Evolutionary conservation across 2,797 vertebrate genomes (phyloP).

Genomic region (Phaenicophaeus curvirostris): DNA sequence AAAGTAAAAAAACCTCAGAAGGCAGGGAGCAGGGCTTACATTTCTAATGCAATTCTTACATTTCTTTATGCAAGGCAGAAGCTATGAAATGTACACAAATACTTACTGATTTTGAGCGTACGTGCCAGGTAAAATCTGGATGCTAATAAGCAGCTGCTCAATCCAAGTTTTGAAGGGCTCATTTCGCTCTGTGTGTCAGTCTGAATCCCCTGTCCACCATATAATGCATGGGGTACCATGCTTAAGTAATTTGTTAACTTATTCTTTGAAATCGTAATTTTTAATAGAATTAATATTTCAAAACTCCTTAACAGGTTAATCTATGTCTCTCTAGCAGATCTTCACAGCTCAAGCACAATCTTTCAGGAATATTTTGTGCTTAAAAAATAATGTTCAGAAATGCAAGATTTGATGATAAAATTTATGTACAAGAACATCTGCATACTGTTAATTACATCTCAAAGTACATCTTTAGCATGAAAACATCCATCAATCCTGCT

Average conservation of each 20-base stretch:
- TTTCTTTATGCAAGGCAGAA: slow-evolving; percentile 46
- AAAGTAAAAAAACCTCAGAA: slow-evolving; percentile 29
- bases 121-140: slow-evolving; percentile 44
- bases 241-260: not conserved
- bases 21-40: not conserved
- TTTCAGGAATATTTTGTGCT: not conserved
- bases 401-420: not conserved
- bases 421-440: not conserved
- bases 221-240: not conserved
- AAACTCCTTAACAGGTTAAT: not conserved
- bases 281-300: not conserved
- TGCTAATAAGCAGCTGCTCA: slow-evolving; percentile 52
- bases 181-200: not conserved
- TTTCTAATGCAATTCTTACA: slow-evolving; percentile 17
- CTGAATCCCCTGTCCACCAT: not conserved
- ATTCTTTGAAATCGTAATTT: not conserved
- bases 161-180: not conserved
- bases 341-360: not conserved
- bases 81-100: slow-evolving; percentile 1
- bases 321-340: not conserved
- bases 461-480: not conserved
- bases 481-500: not conserved
- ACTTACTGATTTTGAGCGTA: not conserved
- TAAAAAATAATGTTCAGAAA: not conserved
- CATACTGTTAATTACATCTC: not conserved